Percentiles rank a stretch among this genome's conserved stretches.
These are phyloP conservation scores for Bradypus variegatus DNA, from an alignment of 2,797 vertebrate species.

Conservation along the genomic window DNA sequence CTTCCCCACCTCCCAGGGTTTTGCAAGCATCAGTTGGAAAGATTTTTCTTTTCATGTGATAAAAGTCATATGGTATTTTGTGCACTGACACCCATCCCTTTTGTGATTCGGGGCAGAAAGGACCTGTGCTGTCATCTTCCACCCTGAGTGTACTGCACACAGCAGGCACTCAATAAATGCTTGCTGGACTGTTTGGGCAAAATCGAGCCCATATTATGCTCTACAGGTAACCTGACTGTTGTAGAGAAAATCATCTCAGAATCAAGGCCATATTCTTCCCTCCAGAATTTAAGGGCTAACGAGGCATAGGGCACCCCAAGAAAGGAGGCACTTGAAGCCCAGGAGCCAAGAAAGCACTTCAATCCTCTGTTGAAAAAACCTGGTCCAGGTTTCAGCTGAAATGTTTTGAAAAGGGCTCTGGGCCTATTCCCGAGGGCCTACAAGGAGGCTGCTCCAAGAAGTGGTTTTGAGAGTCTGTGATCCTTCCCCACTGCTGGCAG, in stretches of 20 bases:
- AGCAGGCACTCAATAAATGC: neutral
- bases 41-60: too few relatives aligned
- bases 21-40: too few relatives aligned
- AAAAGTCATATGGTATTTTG: neutral
- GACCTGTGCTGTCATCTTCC: neutral
- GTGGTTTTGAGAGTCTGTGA: fast-evolving
- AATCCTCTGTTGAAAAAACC: neutral
- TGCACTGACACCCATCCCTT: neutral
- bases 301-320: neutral
- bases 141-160: neutral
- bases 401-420: too few relatives aligned
- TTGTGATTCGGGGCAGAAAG: neutral
- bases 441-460: neutral
- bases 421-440: too few relatives aligned
- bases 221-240: neutral
- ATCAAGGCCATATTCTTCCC: neutral
- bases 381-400: neutral
- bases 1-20: neutral
- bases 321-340: neutral
- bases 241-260: neutral
- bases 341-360: neutral
- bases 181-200: neutral
- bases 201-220: neutral
- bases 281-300: neutral
- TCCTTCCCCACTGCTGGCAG: fast-evolving